phyloP scores from a whole-genome alignment of 2,113 vertebrate species.

The Microtus oregoni region DNA sequence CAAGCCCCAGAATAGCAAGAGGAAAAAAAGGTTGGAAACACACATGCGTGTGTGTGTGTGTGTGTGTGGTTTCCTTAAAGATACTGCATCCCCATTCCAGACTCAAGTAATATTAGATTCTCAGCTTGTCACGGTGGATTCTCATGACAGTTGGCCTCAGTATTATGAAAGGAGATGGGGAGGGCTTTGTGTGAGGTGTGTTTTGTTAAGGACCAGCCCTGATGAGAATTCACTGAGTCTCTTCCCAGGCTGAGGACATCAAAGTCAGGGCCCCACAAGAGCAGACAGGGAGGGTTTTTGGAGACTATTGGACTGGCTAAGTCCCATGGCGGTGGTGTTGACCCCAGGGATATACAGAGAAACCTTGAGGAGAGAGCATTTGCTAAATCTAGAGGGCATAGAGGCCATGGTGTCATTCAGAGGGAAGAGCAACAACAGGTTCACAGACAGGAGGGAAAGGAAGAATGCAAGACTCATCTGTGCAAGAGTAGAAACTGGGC shows the following conservation, averaged over 20 bases:
- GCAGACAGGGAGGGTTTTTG: background rate
- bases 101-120: constrained; percentile 72
- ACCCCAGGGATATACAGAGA: constrained; percentile 15
- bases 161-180: constrained; percentile 69
- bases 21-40: constrained; percentile 86
- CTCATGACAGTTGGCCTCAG: constrained; percentile 69
- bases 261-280: background rate
- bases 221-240: constrained; percentile 68
- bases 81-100: constrained; percentile 73
- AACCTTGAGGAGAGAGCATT: background rate
- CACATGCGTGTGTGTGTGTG: background rate
- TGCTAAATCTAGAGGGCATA: background rate
- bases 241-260: constrained; percentile 61
- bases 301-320: background rate
- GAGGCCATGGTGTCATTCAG: background rate
- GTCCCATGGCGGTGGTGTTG: background rate
- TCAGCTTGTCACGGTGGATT: constrained; percentile 69
- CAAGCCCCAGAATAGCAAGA: constrained; percentile 89
- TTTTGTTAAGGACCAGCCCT: constrained; percentile 77
- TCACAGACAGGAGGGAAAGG: background rate
- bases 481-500: background rate
- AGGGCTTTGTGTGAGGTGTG: constrained; percentile 78
- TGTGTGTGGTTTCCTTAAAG: constrained; percentile 40
- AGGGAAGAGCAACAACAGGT: background rate
- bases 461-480: background rate